These are phyloP conservation scores for Danio jaintianensis DNA, from an alignment of 2,797 vertebrate genomes.

Conservation along the genomic window DNA sequence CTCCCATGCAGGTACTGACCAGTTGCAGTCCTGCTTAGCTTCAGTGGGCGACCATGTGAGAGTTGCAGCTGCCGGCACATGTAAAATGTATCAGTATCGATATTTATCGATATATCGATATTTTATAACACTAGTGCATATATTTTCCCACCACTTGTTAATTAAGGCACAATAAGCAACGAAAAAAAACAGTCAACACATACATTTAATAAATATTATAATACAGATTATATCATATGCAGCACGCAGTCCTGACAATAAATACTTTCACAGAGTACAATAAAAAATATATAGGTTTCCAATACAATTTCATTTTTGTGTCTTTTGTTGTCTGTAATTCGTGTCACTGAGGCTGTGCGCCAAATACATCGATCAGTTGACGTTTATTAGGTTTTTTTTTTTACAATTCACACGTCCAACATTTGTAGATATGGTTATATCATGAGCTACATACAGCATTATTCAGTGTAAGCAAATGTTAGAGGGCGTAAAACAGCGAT, in stretches of 20 bases:
- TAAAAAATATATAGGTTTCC: constrained; percentile 70
- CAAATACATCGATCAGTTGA: constrained; percentile 47
- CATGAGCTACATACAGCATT: constrained; percentile 44
- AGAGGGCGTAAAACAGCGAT: constrained; percentile 66
- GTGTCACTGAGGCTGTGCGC: constrained; percentile 41
- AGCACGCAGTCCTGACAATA: constrained; percentile 63
- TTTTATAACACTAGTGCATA: too few species aligned
- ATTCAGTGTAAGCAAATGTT: constrained; percentile 54
- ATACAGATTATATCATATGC: constrained; percentile 64
- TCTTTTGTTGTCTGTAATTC: constrained; percentile 48
- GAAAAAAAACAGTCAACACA: constrained; percentile 47
- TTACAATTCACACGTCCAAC: constrained; percentile 59
- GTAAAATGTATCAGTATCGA: too few species aligned
- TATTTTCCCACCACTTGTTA: neutral
- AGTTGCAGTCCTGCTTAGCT: too few species aligned
- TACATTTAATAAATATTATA: constrained; percentile 65
- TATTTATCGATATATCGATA: too few species aligned
- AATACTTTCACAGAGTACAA: constrained; percentile 61
- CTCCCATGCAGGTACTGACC: too few species aligned
- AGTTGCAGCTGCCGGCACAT: too few species aligned
- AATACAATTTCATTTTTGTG: constrained; percentile 51
- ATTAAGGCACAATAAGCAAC: constrained; percentile 54
- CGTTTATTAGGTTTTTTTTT: too few species aligned
- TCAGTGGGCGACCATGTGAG: too few species aligned
- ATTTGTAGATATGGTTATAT: constrained; percentile 57